Base-by-base conservation (phyloP, 2,113 vertebrate species). In the Ochotona princeps region DNA sequence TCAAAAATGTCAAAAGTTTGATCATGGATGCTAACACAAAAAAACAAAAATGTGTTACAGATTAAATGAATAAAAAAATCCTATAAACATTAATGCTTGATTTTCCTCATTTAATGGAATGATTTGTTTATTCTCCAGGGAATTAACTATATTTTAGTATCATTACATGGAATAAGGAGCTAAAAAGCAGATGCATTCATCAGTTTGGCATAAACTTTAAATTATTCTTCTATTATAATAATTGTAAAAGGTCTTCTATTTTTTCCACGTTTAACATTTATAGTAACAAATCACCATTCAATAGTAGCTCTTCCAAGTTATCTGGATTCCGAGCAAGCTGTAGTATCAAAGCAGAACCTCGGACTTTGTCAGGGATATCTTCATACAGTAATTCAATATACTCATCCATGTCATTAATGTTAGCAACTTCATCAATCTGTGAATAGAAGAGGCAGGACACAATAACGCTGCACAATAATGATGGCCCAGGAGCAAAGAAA, bases 321-420 rank as follows among this genome's bases (percentile, higher is more conserved):
- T 99, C 98, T 1, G 99, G 98, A 95, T 99, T 99, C 73, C 98
- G 98, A 76, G 99, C 99, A 94, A 99, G 98, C 82, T 99, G 99
- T 60, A 99, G 96, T 95, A 99, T 99, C 89, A 99, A 98, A 32
- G 99, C 98, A 83, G 99, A 99, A 90, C 99, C 99, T 44, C 98
- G 97, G 93, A 99, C 98, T 90, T 99, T 99, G 95, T 99, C 99
- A 93, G 99, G 98, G 95, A 99, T 97, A 90, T 99, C 99, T 95
- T 99, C 99, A 47, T 99, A 99, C 51, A 99, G 96, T 89, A 99
- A 98, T 88, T 99, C 99, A 95, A 99, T 98, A 69, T 99, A 99
- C 75, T 99, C 98, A 80, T 99, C 99, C 92, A 99, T 98, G 92
- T 98, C 98, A 98, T 98, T 99, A 96, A 99, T 99, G 95, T 98